Evolutionary conservation across 2,888 invertebrate species (phyloP), one percentile per base, ranked within the genome.

Genomic region (Amphiduros pacificus): DNA sequence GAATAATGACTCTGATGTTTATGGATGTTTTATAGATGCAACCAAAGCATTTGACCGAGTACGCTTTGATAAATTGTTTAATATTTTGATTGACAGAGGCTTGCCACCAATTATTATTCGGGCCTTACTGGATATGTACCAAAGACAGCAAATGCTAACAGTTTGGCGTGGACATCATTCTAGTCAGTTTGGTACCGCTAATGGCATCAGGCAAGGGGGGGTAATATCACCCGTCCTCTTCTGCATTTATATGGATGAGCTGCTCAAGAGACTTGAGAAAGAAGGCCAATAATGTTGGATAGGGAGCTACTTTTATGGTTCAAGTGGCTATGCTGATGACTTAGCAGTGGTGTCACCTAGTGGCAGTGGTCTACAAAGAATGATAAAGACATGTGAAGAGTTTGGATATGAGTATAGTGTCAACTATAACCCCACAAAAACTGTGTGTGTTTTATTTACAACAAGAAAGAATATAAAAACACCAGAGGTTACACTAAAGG

Each of bases 201-300:
- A 29, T 53, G 22, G 31, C 31, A 53, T 53, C 22, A 14, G 28
- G 6, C 44, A 44, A n/a, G 44, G 44, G 5, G 44, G 44, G 6
- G n/a, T 44, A 9, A 44, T 44, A 5, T 44, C 44, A 5, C 44
- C 44, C n/a, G 22, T 44, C 5, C n/a, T 44, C 6, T 44, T 44
- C n/a, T 44, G 53, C 31, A 29, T 53, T 31, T 53, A 53, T 17
- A 53, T 53, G 27, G 53, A 53, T 53, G 53, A 53, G 22, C 31
- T 53, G 32, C 17, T 53, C 22, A 5, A 9, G 29, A 17, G 5
- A 28, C 5, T 53, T 5, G 32, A 32, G 6, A 27, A 29, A 2
- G 17, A 3, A 29, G 53, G 29, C 22, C 5, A 11, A 17, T 28
- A 31, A 17, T 53, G 53, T 17, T 53, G 32, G 20, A 29, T 53